Base-by-base conservation (phyloP, 2,113 vertebrate genomes). In the Colossoma macropomum region DNA sequence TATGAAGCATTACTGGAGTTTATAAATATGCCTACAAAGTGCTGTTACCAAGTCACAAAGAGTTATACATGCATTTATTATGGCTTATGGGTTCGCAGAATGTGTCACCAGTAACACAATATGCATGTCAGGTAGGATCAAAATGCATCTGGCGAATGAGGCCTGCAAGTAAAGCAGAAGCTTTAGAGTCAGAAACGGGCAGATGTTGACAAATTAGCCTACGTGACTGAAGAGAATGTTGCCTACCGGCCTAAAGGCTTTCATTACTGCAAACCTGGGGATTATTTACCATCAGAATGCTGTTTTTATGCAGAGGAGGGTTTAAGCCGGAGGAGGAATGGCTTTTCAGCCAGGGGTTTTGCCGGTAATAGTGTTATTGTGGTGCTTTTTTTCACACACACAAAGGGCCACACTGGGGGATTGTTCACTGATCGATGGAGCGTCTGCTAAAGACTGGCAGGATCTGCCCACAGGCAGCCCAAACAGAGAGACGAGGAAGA, bases 401-500 rank as follows among this genome's bases (percentile, higher is more conserved):
- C 30, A 21, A 27, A 34, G 48, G 59, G 48, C 8, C 63, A 19
- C 9, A 0, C 52, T 56, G 23, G 74, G 73, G 65, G 25, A 70
- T 77, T 1, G 7, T 32, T 17, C 7, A 17, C n/a, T 76, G 73
- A 83, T 77, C 62, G 81, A 77, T 59, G 25, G 27, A 28, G 17
- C 56, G 30, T 77, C 38, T 12, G 38, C 34, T 70, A 71, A 27
- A 75, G 72, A 73, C 45, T 27, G 28, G 34, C 30, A 68, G 38
- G 41, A 81, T 41, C 30, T 38, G 63, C 52, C 76, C 21, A 50
- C 65, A 82, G 32, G 48, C 63, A 75, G 62, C 32, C 62, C 68
- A 38, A 76, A 45, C 16, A 70, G 41, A 45, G 13, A 70, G 25
- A n/a, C 65, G 21, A 4, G 11, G 7, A 45, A 7, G n/a, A 63